Percentiles rank a stretch among this genome's conserved stretches.
These are phyloP conservation scores for Amphiprion clarkii DNA, from an alignment of 2,797 vertebrate species.

Conservation along the genomic window DNA sequence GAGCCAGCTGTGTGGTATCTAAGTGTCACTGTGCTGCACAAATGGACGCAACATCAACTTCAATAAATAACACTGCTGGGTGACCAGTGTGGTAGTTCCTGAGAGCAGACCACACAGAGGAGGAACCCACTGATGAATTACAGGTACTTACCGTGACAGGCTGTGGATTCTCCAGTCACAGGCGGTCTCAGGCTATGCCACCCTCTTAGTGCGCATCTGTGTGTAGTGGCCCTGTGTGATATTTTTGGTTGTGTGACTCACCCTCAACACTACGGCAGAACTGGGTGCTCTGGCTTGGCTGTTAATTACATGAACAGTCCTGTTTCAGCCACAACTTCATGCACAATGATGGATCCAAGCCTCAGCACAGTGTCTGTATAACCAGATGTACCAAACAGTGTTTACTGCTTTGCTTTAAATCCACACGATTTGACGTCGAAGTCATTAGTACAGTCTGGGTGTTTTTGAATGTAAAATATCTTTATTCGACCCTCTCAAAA, in stretches of 20 bases:
- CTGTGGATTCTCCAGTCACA: conserved; percentile 50
- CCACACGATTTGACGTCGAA: no score
- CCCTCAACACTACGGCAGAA: conserved; percentile 39
- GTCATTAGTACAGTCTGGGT: conserved; percentile 20
- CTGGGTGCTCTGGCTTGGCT: conserved; percentile 32
- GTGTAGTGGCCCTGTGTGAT: conserved; percentile 48
- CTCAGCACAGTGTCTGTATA: not conserved
- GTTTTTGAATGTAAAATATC: conserved; percentile 84
- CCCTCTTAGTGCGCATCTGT: conserved; percentile 53
- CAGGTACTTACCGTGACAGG: conserved; percentile 55
- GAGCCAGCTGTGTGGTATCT: conserved; percentile 24
- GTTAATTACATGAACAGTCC: conserved; percentile 58
- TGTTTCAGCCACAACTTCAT: conserved; percentile 33
- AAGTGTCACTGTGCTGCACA: conserved; percentile 24
- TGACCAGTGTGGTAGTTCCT: conserved; percentile 24
- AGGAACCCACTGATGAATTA: conserved; percentile 53
- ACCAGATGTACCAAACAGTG: no score
- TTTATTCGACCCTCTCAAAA: conserved; percentile 85
- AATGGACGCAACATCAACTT: conserved; percentile 29
- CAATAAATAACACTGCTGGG: conserved; percentile 31
- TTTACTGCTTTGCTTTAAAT: conserved; percentile 2
- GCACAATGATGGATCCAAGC: conserved; percentile 14
- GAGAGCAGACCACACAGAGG: conserved; percentile 68
- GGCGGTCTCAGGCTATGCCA: conserved; percentile 51
- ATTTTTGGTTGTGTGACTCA: conserved; percentile 73